Evolutionary conservation across 2,888 invertebrate species (phyloP).

Genomic region (Drosophila siamana): DNA sequence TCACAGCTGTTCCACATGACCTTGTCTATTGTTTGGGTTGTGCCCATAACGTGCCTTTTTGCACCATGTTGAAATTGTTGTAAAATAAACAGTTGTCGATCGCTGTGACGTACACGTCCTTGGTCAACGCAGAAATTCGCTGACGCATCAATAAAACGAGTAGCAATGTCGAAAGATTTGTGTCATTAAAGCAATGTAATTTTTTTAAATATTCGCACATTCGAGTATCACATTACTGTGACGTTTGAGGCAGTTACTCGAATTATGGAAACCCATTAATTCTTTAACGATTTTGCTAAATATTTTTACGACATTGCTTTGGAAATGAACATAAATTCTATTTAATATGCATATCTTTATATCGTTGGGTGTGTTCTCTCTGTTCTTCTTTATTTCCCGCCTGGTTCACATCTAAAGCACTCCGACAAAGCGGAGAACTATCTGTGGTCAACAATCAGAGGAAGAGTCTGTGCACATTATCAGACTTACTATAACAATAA

Average conservation of each 20-base stretch:
- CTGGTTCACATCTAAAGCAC: neutral
- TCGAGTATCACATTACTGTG: neutral
- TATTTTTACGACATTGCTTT: neutral
- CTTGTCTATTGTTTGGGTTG: slow-evolving; percentile 26
- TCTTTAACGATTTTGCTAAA: neutral
- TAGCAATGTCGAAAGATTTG: slow-evolving; percentile 20
- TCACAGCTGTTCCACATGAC: neutral
- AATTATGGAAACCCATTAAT: neutral
- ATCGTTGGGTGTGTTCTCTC: neutral
- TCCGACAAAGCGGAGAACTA: neutral
- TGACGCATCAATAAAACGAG: slow-evolving; percentile 37
- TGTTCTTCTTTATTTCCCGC: neutral
- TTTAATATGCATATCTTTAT: slow-evolving; percentile 1
- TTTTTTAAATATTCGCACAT: slow-evolving; percentile 13
- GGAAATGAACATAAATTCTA: neutral
- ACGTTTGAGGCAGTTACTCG: neutral
- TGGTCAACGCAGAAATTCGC: slow-evolving; percentile 34
- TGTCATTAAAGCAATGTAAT: slow-evolving; percentile 12
- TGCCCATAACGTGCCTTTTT: slow-evolving; percentile 7
- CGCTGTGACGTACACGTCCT: slow-evolving; percentile 30
- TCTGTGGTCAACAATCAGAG: slow-evolving; percentile 40
- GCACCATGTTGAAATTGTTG: slow-evolving; percentile 13
- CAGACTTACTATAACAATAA: slow-evolving; percentile 4
- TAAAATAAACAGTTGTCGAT: slow-evolving; percentile 21
- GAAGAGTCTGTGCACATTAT: slow-evolving; percentile 10